A percentile compares a stretch with the other conserved stretches of the same genome.
phyloP scores from a whole-genome alignment of 1,140 invertebrate species.

The Colletes latitarsis region DNA sequence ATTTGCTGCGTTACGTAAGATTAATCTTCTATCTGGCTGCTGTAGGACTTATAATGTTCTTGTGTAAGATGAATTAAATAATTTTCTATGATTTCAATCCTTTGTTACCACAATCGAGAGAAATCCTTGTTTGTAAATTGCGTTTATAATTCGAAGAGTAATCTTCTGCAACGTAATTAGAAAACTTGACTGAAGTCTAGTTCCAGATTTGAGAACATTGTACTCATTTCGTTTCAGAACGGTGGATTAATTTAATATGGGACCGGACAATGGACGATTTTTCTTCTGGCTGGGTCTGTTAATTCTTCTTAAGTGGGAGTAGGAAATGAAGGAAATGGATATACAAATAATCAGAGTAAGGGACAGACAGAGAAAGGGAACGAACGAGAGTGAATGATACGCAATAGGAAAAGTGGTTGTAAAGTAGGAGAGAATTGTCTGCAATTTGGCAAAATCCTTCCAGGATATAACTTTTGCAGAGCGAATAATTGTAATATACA shows the following conservation, averaged over 20 bases:
- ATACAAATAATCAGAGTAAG: neutral
- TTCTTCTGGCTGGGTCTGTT: neutral
- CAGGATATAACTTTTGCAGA: neutral
- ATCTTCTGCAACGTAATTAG: too few relatives aligned
- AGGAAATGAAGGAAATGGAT: constrained; percentile 13
- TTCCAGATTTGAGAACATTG: too few relatives aligned
- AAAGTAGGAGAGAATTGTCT: constrained; percentile 24
- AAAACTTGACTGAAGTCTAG: too few relatives aligned
- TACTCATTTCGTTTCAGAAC: too few relatives aligned
- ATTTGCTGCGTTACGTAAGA: neutral
- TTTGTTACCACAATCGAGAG: too few relatives aligned
- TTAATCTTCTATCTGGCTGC: neutral
- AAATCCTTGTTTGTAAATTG: too few relatives aligned
- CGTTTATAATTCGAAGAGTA: too few relatives aligned
- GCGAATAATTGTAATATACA: neutral
- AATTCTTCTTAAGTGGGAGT: neutral
- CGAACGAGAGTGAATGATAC: constrained; percentile 10
- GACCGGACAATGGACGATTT: too few relatives aligned
- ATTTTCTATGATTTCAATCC: too few relatives aligned
- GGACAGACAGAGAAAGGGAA: neutral
- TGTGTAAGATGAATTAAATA: too few relatives aligned
- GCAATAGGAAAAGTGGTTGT: constrained; percentile 30
- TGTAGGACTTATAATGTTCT: too few relatives aligned
- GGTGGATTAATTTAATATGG: too few relatives aligned
- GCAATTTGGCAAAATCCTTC: neutral